A percentile compares a stretch with the other conserved stretches of the same genome.
phyloP scores from a whole-genome alignment of 2,888 invertebrate genomes.

The Chymomyza amoena region DNA sequence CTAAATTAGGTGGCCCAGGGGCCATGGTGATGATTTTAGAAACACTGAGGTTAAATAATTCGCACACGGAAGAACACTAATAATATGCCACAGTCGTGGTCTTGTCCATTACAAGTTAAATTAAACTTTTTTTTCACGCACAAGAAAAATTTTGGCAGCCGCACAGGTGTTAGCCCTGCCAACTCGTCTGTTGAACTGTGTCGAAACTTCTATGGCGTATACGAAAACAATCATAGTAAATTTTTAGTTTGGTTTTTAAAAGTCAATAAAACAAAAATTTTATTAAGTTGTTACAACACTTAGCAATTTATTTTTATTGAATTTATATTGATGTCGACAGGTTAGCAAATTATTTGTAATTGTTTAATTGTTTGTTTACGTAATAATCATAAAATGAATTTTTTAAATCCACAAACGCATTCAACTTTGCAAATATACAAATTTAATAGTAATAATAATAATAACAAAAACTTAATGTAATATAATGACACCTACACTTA shows the following conservation, averaged over 20 bases:
- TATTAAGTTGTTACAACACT: background rate
- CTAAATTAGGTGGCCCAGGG: too few species aligned
- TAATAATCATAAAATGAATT: background rate
- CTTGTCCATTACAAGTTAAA: too few species aligned
- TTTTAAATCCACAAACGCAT: background rate
- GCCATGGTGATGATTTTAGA: too few species aligned
- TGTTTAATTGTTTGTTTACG: constrained; percentile 1
- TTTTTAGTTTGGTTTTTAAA: background rate
- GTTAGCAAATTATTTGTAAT: constrained; percentile 2
- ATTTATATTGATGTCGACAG: background rate
- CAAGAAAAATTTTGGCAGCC: too few species aligned
- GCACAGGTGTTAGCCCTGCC: too few species aligned
- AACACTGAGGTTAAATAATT: too few species aligned
- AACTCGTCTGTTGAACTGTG: too few species aligned
- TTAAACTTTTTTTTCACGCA: too few species aligned
- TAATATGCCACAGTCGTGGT: too few species aligned
- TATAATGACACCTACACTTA: background rate
- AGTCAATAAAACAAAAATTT: background rate
- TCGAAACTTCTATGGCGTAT: too few species aligned
- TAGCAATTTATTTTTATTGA: constrained; percentile 2
- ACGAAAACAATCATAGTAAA: too few species aligned
- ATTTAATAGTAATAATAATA: background rate
- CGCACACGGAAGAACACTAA: too few species aligned
- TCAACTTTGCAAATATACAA: constrained; percentile 5
- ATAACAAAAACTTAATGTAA: constrained; percentile 5